Evolutionary conservation across 1,140 invertebrate species (phyloP), one percentile per base, ranked within the genome.

Genomic region (Globodera ellingtonae): DNA sequence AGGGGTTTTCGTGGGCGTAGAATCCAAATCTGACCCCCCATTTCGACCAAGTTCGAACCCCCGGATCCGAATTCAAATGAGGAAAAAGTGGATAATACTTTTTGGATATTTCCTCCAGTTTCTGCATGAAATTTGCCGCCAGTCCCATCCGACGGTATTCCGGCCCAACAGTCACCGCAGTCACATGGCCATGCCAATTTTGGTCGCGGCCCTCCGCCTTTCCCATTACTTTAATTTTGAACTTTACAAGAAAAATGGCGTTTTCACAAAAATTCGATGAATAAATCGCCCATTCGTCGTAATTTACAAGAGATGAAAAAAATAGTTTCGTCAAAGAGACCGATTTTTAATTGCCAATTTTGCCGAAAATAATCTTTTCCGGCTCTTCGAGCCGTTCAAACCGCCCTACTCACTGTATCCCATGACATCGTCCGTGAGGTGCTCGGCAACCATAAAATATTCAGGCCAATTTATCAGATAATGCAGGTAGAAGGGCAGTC

Each of bases 401-500:
- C 3, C 35, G 35, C 35, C 35, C 35, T n/a, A 44, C 93, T 93
- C 93, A 98, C 95, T 98, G 88, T 98, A 99, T 84, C 96, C 97
- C 94, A 98, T 98, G 65, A 98, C 95, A 91, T 95, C 93, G 6
- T 95, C 96, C 90, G 93, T 94, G 18, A 95, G 94, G 62, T 95
- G 94, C 92, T 98, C 95, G 24, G 95, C 94, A 48, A 98, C 93
- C 92, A 97, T 95, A 90, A 98, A 98, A 91, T 97, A 98, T 91
- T 98, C 96, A n/a, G 97, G 96, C 96, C 96, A 98, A 89, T 96
- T 95, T 8, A 95, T 95, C 85, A 98, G 91, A 91, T 98, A 99
- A 89, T 97, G 95, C 90, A 98, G 94, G 88, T 99, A 99, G 91
- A 99, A 99, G 5, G 94, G 94, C 67, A 98, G 90, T 5, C 95